Base-by-base conservation (phyloP, 2,113 vertebrate species). In the Myocastor coypus region DNA sequence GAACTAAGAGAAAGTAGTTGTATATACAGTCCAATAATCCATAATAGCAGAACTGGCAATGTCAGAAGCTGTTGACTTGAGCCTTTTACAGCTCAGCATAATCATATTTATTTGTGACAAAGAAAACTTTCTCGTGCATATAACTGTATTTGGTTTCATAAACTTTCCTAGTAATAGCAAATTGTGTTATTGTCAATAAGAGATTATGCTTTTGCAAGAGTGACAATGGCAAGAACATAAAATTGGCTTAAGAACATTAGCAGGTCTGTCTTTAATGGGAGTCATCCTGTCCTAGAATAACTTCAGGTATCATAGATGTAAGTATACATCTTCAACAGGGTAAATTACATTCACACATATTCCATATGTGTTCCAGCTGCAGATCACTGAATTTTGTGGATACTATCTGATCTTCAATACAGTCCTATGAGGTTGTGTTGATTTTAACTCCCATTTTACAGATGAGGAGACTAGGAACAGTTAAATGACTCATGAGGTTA, bases 51-150 rank as follows among this genome's bases (percentile, higher is more conserved):
- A 46, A 46, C 46, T 46, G 46, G 46, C 46, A 46, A 46, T 8
- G 46, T 46, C 46, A 4, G 46, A 46, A 46, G 46, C 46, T 46
- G 46, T 46, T 46, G 46, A 46, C 46, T 46, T 46, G 46, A 46
- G 46, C 46, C 46, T 46, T 46, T 46, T 46, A 46, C 46, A 4
- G 46, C 46, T 46, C 46, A 46, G 8, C 46, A 46, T 4, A 8
- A 8, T 90, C 50, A 46, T 90, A 86, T 90, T 83, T 96, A 78
- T 92, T 94, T 98, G 78, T 96, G 86, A 91, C 73, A 87, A 96
- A 94, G 85, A 96, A 97, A 92, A 94, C 84, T 59, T 96, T 97
- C 86, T 96, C 34, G 1, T 96, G 46, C 81, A 57, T 91, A 90
- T 91, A 87, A 94, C 83, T 2, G 0, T 86, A 77, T 85, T 94